phyloP scores from a whole-genome alignment of 1,140 invertebrate genomes.

The Aphelinus atriplicis region DNA sequence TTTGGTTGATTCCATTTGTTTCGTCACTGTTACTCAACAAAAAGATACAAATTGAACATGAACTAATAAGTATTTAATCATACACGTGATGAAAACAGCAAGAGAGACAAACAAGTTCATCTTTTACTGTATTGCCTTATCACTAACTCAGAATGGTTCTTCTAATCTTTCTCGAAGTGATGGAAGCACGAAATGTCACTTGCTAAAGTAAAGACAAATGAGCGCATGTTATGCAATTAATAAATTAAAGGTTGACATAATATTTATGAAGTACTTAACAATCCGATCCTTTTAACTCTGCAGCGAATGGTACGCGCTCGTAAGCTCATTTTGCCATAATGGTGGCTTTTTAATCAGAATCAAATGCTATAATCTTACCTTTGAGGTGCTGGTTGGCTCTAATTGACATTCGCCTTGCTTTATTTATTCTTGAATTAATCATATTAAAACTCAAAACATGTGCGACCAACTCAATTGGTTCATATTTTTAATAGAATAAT shows the following conservation, averaged over 20 bases:
- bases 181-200: conserved; percentile 55
- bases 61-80: conserved; percentile 23
- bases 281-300: conserved; percentile 52
- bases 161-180: conserved; percentile 53
- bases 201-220: conserved; percentile 52
- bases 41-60: background rate
- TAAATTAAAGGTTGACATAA: conserved; percentile 1
- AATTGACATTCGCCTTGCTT: conserved; percentile 59
- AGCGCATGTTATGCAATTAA: conserved; percentile 50
- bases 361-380: conserved; percentile 54
- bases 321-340: conserved; percentile 24
- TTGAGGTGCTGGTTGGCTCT: conserved; percentile 58
- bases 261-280: conserved; percentile 44
- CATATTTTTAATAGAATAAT: too few species aligned
- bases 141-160: conserved; percentile 63
- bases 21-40: background rate
- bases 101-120: conserved; percentile 29
- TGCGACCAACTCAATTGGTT: conserved; percentile 43
- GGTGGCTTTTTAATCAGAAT: conserved; percentile 41
- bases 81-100: conserved; percentile 1
- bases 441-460: conserved; percentile 24
- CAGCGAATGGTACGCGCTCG: conserved; percentile 48
- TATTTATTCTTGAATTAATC: conserved; percentile 29
- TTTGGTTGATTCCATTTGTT: conserved; percentile 7
- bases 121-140: conserved; percentile 43